A percentile compares a stretch with the other conserved stretches of the same genome.
phyloP scores from a whole-genome alignment of 2,113 vertebrate species.

The Heterotis niloticus region DNA sequence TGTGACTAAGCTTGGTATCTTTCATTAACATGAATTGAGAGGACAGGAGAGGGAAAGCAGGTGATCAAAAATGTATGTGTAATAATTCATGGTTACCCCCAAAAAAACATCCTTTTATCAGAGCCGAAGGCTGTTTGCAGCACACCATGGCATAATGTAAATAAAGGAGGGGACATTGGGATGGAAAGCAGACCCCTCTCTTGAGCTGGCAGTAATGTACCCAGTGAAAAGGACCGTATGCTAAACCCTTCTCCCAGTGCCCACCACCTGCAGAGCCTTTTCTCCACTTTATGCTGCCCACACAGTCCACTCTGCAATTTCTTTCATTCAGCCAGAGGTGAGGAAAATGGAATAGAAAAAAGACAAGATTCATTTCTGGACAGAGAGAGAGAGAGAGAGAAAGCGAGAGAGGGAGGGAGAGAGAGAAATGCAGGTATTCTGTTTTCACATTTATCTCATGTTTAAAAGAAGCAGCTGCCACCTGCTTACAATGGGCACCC shows the following conservation, averaged over 20 bases:
- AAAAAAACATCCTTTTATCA: constrained; percentile 38
- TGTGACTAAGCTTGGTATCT: too few species aligned
- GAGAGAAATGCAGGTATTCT: constrained; percentile 29
- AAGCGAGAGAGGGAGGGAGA: too few species aligned
- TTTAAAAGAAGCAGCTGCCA: constrained; percentile 44
- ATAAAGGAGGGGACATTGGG: constrained; percentile 28
- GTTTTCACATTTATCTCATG: constrained; percentile 43
- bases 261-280: constrained; percentile 50
- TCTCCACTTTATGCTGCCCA: constrained; percentile 38
- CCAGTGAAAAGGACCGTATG: constrained; percentile 46
- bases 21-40: not conserved
- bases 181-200: constrained; percentile 11
- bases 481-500: constrained; percentile 40
- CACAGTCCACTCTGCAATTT: constrained; percentile 38
- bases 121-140: constrained; percentile 41
- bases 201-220: constrained; percentile 29
- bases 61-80: constrained; percentile 32
- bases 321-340: constrained; percentile 34
- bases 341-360: constrained; percentile 35
- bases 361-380: constrained; percentile 43
- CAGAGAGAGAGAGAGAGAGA: too few species aligned
- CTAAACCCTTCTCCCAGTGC: constrained; percentile 41
- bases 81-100: not conserved
- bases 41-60: constrained; percentile 16
- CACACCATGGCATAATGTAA: constrained; percentile 43